Conservation (phyloP, 2,797 vertebrate genomes). For the Pipistrellus kuhlii region DNA sequence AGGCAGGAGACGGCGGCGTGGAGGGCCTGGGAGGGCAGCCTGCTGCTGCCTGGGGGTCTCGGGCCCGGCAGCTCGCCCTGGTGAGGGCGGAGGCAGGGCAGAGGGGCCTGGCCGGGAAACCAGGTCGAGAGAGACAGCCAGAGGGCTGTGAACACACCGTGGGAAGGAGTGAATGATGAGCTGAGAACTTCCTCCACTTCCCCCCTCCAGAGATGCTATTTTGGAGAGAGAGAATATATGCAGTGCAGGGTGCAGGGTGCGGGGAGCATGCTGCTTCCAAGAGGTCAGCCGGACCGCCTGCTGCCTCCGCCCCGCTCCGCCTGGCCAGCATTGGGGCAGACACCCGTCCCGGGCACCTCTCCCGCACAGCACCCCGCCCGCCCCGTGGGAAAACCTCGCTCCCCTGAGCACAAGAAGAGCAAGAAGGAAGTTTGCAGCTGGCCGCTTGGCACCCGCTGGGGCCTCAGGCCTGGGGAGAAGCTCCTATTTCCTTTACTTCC, state of each 20-base stretch:
- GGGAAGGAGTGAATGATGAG: conserved; percentile 71
- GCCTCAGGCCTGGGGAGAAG: neutral
- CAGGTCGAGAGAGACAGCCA: conserved; percentile 75
- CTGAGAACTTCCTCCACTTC: conserved; percentile 70
- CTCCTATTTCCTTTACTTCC: neutral
- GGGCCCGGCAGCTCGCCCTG: neutral
- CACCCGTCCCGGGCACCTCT: neutral
- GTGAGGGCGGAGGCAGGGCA: neutral
- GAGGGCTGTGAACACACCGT: conserved; percentile 77
- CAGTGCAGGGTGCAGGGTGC: conserved; percentile 69
- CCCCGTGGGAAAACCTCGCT: neutral
- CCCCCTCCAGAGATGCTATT: conserved; percentile 77
- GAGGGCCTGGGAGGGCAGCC: neutral
- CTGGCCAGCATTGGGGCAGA: neutral
- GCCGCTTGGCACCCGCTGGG: neutral
- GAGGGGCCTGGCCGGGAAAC: conserved; percentile 74
- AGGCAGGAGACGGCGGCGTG: neutral
- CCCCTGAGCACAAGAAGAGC: neutral
- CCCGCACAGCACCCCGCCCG: neutral
- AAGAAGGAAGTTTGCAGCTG: neutral
- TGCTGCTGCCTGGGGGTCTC: neutral
- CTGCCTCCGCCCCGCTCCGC: neutral
- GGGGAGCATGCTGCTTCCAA: neutral
- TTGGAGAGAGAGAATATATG: conserved; percentile 80
- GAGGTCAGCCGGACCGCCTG: conserved; percentile 34